Conservation (phyloP, 2,888 invertebrate species). For the Drosophila fulvimacula region DNA sequence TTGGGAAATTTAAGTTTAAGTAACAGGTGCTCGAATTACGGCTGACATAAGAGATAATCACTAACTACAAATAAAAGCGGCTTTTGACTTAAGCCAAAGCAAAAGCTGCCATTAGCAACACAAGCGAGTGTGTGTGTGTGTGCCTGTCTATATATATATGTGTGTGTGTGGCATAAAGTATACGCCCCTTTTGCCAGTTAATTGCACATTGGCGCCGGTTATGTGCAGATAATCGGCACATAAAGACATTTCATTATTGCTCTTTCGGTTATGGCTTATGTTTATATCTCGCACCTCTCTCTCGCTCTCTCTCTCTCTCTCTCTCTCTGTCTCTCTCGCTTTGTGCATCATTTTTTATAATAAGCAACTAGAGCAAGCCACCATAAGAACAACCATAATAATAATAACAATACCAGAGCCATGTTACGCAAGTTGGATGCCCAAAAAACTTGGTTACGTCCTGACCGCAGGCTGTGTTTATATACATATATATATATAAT, state of each 20-base stretch:
- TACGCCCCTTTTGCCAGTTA: constrained; percentile 50
- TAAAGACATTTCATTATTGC: constrained; percentile 75
- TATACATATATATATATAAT: neutral
- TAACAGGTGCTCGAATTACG: constrained; percentile 3
- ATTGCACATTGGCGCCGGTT: constrained; percentile 67
- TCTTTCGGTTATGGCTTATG: constrained; percentile 49
- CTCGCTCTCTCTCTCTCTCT: constrained; percentile 8
- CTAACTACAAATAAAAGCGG: constrained; percentile 7
- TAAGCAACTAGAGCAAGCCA: constrained; percentile 35
- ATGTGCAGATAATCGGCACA: constrained; percentile 73
- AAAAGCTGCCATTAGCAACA: constrained; percentile 16
- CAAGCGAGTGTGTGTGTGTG: neutral
- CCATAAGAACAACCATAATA: constrained; percentile 36
- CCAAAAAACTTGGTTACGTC: constrained; percentile 28
- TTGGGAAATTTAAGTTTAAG: constrained; percentile 11
- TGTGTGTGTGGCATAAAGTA: neutral
- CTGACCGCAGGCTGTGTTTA: constrained; percentile 34
- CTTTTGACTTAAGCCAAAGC: neutral
- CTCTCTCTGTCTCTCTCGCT: constrained; percentile 7
- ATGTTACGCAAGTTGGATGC: constrained; percentile 44
- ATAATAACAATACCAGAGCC: constrained; percentile 35
- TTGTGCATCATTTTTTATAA: constrained; percentile 55
- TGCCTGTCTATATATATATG: neutral
- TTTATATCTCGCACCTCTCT: constrained; percentile 1
- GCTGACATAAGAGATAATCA: constrained; percentile 10